These are phyloP conservation scores for Nothoprocta pentlandii DNA, from an alignment of 2,113 vertebrate species.

Conservation along the genomic window DNA sequence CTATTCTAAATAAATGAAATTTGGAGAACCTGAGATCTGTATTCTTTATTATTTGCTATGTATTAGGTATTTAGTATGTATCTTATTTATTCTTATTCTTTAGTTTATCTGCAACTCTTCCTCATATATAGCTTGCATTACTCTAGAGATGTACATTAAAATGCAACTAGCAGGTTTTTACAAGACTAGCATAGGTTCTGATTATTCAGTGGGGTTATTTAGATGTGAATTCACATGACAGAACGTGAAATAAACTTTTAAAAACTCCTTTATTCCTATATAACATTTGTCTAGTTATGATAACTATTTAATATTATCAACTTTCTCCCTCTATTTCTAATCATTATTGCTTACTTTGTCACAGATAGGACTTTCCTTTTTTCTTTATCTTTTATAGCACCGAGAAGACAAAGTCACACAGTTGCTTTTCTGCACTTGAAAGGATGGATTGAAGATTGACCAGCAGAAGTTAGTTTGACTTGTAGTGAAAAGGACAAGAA, in stretches of 20 bases:
- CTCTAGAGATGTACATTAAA: neutral
- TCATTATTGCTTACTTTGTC: neutral
- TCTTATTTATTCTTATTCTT: too few relatives aligned
- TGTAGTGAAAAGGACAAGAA: neutral
- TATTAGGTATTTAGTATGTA: too few relatives aligned
- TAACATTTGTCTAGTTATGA: neutral
- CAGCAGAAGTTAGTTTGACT: neutral
- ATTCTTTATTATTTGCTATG: too few relatives aligned
- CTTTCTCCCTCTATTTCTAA: neutral
- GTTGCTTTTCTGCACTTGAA: neutral
- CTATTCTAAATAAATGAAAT: neutral
- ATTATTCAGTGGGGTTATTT: neutral
- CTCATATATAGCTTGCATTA: neutral
- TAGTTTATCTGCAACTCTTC: neutral
- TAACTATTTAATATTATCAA: neutral
- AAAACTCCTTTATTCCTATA: neutral
- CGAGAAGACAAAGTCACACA: neutral
- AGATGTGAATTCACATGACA: neutral
- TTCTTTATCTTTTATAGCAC: neutral
- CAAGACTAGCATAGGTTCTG: neutral
- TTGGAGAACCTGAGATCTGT: neutral
- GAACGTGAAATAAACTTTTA: neutral
- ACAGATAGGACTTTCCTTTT: neutral
- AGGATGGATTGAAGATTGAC: neutral
- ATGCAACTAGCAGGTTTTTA: neutral